These are phyloP conservation scores for Acromyrmex heyeri DNA, from an alignment of 1,140 invertebrate species.

Conservation along the genomic window DNA sequence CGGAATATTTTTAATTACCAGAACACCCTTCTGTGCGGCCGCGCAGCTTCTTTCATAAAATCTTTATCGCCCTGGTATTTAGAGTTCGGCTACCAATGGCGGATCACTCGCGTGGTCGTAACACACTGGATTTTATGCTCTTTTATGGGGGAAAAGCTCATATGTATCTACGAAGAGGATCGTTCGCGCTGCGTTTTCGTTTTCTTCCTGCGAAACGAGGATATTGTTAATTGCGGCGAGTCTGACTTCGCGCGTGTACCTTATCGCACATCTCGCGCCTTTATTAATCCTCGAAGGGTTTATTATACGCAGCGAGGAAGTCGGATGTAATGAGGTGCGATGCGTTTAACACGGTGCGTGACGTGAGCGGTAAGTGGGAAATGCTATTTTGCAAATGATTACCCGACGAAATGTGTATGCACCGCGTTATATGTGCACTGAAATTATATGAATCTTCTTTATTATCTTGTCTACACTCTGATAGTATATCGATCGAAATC, in stretches of 20 bases:
- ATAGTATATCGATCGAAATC: not conserved
- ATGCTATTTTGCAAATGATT: conserved; percentile 48
- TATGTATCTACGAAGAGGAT: conserved; percentile 2
- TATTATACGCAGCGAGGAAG: conserved; percentile 39
- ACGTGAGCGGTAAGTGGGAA: conserved; percentile 39
- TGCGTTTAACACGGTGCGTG: conserved; percentile 37
- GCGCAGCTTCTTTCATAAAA: conserved; percentile 78
- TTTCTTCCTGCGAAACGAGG: conserved; percentile 8
- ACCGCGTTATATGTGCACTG: not conserved
- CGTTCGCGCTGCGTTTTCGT: conserved; percentile 2
- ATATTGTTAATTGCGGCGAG: conserved; percentile 59
- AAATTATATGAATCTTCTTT: conserved; percentile 9
- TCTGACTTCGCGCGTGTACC: not conserved
- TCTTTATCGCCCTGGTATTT: conserved; percentile 79
- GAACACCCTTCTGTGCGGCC: conserved; percentile 7
- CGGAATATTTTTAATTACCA: conserved; percentile 82
- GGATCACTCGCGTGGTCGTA: conserved; percentile 63
- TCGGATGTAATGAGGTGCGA: conserved; percentile 38
- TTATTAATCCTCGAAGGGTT: conserved; percentile 54
- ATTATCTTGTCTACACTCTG: not conserved
- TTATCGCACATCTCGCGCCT: conserved; percentile 37
- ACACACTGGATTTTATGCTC: conserved; percentile 39
- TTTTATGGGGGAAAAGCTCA: not conserved
- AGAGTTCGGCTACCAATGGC: conserved; percentile 70
- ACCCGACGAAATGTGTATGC: conserved; percentile 20